Conservation (phyloP, 1,140 invertebrate species). For the Hycleus cichorii region DNA sequence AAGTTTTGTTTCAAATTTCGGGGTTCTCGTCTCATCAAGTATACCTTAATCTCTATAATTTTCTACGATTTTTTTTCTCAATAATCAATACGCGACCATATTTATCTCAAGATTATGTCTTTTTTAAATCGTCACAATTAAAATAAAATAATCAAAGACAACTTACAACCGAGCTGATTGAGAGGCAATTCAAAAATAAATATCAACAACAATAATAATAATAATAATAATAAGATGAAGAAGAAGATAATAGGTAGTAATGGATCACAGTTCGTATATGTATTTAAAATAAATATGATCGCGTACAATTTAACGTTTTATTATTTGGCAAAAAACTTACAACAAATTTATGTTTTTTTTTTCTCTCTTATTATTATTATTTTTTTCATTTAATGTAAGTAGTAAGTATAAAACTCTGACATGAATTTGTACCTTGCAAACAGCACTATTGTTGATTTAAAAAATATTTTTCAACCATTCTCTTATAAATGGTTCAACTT, state of each 20-base stretch:
- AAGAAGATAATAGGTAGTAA: background rate
- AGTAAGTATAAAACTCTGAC: slow-evolving; percentile 36
- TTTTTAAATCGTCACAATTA: too few species aligned
- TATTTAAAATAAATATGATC: slow-evolving; percentile 5
- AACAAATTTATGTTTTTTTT: slow-evolving; percentile 34
- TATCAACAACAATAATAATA: too few species aligned
- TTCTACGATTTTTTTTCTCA: slow-evolving; percentile 13
- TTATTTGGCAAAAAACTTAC: slow-evolving; percentile 33
- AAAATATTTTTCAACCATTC: slow-evolving; percentile 30
- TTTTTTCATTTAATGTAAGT: background rate
- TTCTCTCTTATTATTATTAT: background rate
- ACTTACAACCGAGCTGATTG: too few species aligned
- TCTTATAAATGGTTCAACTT: slow-evolving; percentile 5
- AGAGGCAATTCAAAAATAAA: too few species aligned
- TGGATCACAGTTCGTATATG: slow-evolving; percentile 6
- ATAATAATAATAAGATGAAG: background rate
- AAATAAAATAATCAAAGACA: too few species aligned
- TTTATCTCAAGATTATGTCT: background rate
- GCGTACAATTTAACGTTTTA: slow-evolving; percentile 6
- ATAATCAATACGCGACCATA: slow-evolving; percentile 3
- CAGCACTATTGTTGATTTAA: slow-evolving; percentile 37
- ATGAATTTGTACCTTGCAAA: slow-evolving; percentile 40
- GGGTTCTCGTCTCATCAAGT: background rate
- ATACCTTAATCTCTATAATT: slow-evolving; percentile 32
- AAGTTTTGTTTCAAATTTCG: slow-evolving; percentile 8